Base-by-base conservation (phyloP, 2,113 vertebrate species). In the Ranitomeya imitator region DNA sequence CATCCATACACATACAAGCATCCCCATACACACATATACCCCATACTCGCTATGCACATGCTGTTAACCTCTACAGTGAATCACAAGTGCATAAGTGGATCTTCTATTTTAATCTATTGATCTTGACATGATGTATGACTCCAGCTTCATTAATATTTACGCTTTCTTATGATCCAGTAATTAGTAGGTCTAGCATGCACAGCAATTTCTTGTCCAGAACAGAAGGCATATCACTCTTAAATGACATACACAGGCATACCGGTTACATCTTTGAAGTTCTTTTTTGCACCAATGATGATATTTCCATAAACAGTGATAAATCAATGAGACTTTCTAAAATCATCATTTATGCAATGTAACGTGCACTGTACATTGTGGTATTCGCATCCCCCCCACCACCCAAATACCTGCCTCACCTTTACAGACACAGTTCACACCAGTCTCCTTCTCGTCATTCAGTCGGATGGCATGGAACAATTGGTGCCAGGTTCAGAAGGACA, bases 351-450 rank as follows among this genome's bases (percentile, higher is more conserved):
- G 55, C 63, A 69, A 1, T 10, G 54, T 19, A 26, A 1, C 12
- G 52, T 76, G 73, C 45, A 65, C 13, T 55, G 19, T 78, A 15
- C 55, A 63, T 21, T 23, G 31, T 61, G 21, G 51, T 11, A 0
- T 86, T 86, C 89, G 83, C 88, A 86, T 89, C 71, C 71, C 19
- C 76, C 80, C 74, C 59, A n/a, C 83, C 57, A 21, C 74, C 84
- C 67, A 88, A 88, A 84, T 84, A 88, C 87, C 87, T 88, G 60
- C n/a, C 37, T 19, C 18, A 67, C 45, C 54, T 23, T 69, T 65
- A 78, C 19, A 73, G 16, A 83, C 57, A 77, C 82, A 76, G 86
- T 57, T 88, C 79, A 60, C 67, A 88, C 55, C 65, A 74, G 63
- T 55, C 63, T 60, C 61, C 57, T 81, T 83, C 79, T 63, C n/a